A percentile compares a stretch with the other conserved stretches of the same genome.
These are phyloP conservation scores for Amphipoea oculea DNA, from an alignment of 2,888 invertebrate genomes.

Conservation along the genomic window DNA sequence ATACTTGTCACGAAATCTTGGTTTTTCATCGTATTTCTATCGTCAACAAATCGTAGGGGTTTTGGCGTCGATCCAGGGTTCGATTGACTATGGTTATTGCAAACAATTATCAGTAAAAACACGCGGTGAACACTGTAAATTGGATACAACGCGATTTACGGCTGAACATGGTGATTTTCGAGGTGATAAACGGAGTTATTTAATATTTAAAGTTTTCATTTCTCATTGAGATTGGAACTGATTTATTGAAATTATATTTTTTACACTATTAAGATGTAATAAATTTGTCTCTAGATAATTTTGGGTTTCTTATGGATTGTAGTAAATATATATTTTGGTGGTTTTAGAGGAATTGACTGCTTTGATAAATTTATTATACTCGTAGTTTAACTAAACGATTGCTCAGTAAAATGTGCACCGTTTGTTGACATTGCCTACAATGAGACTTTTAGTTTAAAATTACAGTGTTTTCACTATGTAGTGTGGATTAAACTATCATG, in stretches of 20 bases:
- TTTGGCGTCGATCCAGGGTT: slow-evolving; percentile 74
- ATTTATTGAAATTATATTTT: slow-evolving; percentile 44
- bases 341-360: background rate
- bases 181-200: slow-evolving; percentile 45
- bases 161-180: slow-evolving; percentile 33
- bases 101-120: slow-evolving; percentile 72
- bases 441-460: background rate
- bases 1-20: slow-evolving; percentile 52
- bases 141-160: slow-evolving; percentile 48
- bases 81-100: slow-evolving; percentile 66
- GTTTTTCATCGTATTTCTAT: slow-evolving; percentile 61
- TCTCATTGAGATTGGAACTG: slow-evolving; percentile 28
- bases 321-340: slow-evolving; percentile 16
- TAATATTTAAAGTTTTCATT: slow-evolving; percentile 41
- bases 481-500: background rate
- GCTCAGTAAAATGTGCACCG: background rate
- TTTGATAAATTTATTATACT: slow-evolving; percentile 8
- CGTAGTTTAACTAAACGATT: no score
- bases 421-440: background rate
- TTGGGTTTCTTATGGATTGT: slow-evolving; percentile 5
- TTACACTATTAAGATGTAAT: slow-evolving; percentile 28
- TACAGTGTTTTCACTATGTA: background rate
- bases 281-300: slow-evolving; percentile 23
- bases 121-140: slow-evolving; percentile 66
- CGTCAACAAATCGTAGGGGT: slow-evolving; percentile 62